These are phyloP conservation scores for Hypotaenidia philippensis DNA, from an alignment of 2,797 vertebrate genomes.

Conservation along the genomic window DNA sequence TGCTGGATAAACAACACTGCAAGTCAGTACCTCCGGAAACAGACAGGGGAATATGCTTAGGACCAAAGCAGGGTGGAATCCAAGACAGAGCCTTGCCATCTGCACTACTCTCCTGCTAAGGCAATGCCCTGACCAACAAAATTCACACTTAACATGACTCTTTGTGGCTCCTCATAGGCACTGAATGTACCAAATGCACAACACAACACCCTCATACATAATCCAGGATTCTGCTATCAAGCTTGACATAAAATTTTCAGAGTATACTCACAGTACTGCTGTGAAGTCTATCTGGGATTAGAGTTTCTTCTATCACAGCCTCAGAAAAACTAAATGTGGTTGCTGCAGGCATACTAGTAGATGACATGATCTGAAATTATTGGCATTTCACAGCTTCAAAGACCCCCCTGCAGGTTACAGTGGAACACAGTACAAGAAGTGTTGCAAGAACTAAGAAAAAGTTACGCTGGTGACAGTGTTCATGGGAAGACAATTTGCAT, in stretches of 20 bases:
- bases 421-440: not conserved
- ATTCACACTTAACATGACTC: not conserved
- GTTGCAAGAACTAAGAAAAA: not conserved
- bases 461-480: not conserved
- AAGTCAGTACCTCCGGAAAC: not conserved
- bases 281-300: not conserved
- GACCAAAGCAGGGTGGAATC: not conserved
- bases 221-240: rapidly evolving
- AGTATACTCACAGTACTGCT: not conserved
- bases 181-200: not conserved
- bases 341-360: not conserved
- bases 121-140: not conserved
- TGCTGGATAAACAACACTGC: not conserved
- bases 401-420: not conserved
- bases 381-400: not conserved
- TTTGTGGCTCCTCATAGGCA: not conserved
- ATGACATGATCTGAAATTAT: not conserved
- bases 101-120: not conserved
- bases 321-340: not conserved
- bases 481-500: not conserved
- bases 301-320: not conserved
- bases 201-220: not conserved
- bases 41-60: not conserved
- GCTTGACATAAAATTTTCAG: not conserved
- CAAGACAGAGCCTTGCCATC: not conserved